Evolutionary conservation across 2,888 invertebrate genomes (phyloP).

Genomic region (Agrochola litura): DNA sequence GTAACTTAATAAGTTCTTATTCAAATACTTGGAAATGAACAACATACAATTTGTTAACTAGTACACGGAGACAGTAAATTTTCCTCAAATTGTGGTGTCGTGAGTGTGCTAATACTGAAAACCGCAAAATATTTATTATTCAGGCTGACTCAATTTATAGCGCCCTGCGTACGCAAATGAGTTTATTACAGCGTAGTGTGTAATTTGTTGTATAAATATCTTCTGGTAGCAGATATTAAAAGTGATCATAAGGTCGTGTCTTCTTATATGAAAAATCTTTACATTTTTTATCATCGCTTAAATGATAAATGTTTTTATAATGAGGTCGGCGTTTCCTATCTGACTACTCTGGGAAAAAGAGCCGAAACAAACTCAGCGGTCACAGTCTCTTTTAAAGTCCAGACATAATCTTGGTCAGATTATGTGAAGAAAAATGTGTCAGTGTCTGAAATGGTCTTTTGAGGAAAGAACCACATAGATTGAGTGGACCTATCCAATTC

Average conservation of each 20-base stretch:
- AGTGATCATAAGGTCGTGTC: background rate
- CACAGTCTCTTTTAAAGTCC: no score
- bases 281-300: no score
- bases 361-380: no score
- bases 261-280: background rate
- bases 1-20: background rate
- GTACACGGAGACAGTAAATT: slow-evolving; percentile 27
- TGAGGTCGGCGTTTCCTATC: no score
- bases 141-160: slow-evolving; percentile 71
- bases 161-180: slow-evolving; percentile 52
- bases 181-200: slow-evolving; percentile 49
- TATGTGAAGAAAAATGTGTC: no score
- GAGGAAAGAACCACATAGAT: no score
- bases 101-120: slow-evolving; percentile 60
- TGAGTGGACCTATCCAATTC: no score
- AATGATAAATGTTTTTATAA: no score
- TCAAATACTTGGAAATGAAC: slow-evolving; percentile 1
- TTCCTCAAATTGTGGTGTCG: slow-evolving; percentile 32
- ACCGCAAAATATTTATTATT: slow-evolving; percentile 72
- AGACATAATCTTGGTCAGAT: no score
- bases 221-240: background rate
- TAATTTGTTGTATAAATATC: slow-evolving; percentile 49
- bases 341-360: no score
- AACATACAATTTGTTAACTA: slow-evolving; percentile 14
- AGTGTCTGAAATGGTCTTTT: no score